Evolutionary conservation across 2,888 invertebrate species (phyloP).

Genomic region (Phaonia tiefii): DNA sequence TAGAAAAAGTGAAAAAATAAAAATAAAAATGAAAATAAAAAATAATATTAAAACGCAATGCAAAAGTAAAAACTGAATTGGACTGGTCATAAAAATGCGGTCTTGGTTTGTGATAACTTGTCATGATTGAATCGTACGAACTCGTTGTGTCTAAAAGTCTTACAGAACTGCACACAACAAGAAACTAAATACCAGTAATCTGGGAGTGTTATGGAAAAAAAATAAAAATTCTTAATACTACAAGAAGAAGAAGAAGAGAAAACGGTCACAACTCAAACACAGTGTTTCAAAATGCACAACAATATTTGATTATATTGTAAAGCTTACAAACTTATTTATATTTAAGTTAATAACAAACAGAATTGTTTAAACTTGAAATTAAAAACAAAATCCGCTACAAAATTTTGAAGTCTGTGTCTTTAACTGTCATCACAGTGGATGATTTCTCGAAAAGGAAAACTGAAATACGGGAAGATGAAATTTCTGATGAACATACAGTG

Average conservation of each 20-base stretch:
- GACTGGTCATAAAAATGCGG: slow-evolving; percentile 60
- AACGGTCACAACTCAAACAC: slow-evolving; percentile 39
- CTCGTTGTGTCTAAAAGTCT: slow-evolving; percentile 17
- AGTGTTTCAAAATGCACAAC: neutral
- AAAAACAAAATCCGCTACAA: too few species aligned
- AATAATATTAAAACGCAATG: neutral
- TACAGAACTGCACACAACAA: neutral
- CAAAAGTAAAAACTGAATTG: slow-evolving; percentile 11
- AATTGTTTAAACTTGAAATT: too few species aligned
- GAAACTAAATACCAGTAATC: slow-evolving; percentile 29
- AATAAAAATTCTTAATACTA: slow-evolving; percentile 49
- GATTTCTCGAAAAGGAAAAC: too few species aligned
- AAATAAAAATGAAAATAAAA: slow-evolving; percentile 8
- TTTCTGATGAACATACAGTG: too few species aligned
- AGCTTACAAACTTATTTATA: too few species aligned
- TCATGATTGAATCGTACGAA: slow-evolving; percentile 9
- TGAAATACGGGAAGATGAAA: too few species aligned
- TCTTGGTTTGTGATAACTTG: slow-evolving; percentile 53
- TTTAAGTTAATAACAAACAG: too few species aligned
- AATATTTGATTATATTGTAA: too few species aligned
- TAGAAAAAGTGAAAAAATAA: slow-evolving; percentile 30
- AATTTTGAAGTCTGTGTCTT: too few species aligned
- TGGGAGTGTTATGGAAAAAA: slow-evolving; percentile 56
- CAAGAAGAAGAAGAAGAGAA: slow-evolving; percentile 20
- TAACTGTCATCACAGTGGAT: too few species aligned